Conservation (phyloP, 2,113 vertebrate genomes). For the Formicarius rufipectus region DNA sequence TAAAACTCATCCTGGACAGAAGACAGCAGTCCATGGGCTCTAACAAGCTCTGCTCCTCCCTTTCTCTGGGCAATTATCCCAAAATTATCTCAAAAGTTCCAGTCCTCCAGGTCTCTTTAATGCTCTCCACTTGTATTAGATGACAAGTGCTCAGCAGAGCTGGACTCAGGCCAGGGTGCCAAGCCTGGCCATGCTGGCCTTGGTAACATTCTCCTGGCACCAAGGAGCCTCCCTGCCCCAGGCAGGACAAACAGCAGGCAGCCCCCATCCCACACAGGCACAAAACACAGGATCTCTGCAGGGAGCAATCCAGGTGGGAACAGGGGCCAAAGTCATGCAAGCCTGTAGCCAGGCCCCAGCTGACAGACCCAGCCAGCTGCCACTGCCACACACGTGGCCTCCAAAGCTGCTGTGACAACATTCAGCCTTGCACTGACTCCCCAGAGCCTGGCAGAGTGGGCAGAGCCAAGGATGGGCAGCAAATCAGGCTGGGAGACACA, state of each 20-base stretch:
- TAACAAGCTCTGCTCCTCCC: not conserved
- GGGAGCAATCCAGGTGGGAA: not conserved
- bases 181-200: not conserved
- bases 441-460: not conserved
- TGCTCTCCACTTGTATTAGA: not conserved
- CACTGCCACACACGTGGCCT: not conserved
- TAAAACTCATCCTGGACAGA: not conserved
- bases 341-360: not conserved
- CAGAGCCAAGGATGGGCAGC: not conserved
- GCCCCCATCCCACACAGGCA: not conserved
- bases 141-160: not conserved
- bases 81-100: not conserved
- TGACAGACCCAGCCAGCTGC: not conserved
- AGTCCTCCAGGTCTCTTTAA: not conserved
- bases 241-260: not conserved
- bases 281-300: not conserved
- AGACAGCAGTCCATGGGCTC: not conserved
- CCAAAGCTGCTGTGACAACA: not conserved
- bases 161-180: not conserved
- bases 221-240: not conserved
- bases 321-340: not conserved
- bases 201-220: not conserved
- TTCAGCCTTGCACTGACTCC: not conserved
- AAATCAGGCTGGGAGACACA: not conserved
- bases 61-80: not conserved